These are phyloP conservation scores for Pangasius krempfi DNA, from an alignment of 2,797 vertebrate species.

Conservation along the genomic window DNA sequence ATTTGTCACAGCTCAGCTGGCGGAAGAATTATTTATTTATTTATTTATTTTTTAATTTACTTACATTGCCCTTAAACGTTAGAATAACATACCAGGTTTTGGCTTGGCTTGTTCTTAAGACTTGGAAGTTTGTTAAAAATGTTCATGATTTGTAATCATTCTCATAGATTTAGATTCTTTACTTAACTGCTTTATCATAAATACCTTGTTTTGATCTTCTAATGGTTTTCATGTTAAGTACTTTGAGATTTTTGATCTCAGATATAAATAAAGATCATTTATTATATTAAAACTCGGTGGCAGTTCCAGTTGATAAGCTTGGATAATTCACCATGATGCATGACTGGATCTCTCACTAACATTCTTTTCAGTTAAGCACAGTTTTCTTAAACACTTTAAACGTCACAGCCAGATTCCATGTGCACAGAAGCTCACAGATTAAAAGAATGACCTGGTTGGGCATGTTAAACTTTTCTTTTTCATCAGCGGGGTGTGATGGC, in stretches of 20 bases:
- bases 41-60: background rate
- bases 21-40: background rate
- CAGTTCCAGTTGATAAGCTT: background rate
- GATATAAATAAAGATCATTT: background rate
- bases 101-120: background rate
- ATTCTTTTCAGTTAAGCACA: constrained; percentile 25
- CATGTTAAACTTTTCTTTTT: constrained; percentile 4
- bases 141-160: background rate
- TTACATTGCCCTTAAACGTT: background rate
- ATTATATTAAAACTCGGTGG: background rate
- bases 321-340: background rate
- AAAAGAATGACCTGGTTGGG: constrained; percentile 58
- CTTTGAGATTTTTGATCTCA: background rate
- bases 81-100: background rate
- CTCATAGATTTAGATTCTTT: background rate
- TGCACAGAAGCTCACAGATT: constrained; percentile 62
- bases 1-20: background rate
- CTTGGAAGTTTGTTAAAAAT: background rate
- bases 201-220: background rate
- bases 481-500: background rate
- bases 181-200: background rate
- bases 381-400: constrained; percentile 25
- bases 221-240: background rate
- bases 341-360: background rate
- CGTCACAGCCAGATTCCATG: constrained; percentile 60